Evolutionary conservation across 2,888 invertebrate genomes (phyloP).

Genomic region (Entomobrya multifasciata): DNA sequence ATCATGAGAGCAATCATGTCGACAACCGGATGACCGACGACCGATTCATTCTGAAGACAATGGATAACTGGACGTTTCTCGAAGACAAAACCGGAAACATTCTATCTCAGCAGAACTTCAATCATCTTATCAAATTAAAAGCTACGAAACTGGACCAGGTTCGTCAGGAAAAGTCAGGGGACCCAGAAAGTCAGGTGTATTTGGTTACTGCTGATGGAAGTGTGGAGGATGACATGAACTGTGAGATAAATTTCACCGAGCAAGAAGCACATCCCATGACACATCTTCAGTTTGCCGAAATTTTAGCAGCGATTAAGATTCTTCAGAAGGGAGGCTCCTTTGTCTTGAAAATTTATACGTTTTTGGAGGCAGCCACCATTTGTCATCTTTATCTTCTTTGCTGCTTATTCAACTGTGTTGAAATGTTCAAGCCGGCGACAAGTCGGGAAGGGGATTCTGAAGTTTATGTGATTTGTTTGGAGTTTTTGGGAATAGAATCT

Average conservation of each 20-base stretch:
- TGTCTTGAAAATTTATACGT: slow-evolving; percentile 94
- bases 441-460: slow-evolving; percentile 98
- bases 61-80: slow-evolving; percentile 93
- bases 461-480: slow-evolving; percentile 90
- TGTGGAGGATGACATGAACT: no score
- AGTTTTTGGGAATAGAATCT: slow-evolving; percentile 83
- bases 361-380: slow-evolving; percentile 91
- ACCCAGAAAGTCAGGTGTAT: slow-evolving; percentile 45
- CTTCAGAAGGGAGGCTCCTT: slow-evolving; percentile 89
- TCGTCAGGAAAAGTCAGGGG: slow-evolving; percentile 9
- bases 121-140: slow-evolving; percentile 84
- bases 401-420: slow-evolving; percentile 87
- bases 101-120: slow-evolving; percentile 86
- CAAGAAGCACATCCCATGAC: slow-evolving; percentile 92
- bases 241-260: slow-evolving; percentile 89
- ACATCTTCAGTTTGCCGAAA: slow-evolving; percentile 91
- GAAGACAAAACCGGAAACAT: slow-evolving; percentile 92
- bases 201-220: slow-evolving; percentile 98
- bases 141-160: slow-evolving; percentile 77
- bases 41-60: slow-evolving; percentile 89
- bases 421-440: slow-evolving; percentile 92
- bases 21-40: slow-evolving; percentile 91
- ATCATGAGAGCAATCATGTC: slow-evolving; percentile 92
- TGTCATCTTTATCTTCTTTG: slow-evolving; percentile 90
- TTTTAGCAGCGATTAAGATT: slow-evolving; percentile 87